These are phyloP conservation scores for Dasysyrphus tricinctus DNA, from an alignment of 2,888 invertebrate genomes.

Conservation along the genomic window DNA sequence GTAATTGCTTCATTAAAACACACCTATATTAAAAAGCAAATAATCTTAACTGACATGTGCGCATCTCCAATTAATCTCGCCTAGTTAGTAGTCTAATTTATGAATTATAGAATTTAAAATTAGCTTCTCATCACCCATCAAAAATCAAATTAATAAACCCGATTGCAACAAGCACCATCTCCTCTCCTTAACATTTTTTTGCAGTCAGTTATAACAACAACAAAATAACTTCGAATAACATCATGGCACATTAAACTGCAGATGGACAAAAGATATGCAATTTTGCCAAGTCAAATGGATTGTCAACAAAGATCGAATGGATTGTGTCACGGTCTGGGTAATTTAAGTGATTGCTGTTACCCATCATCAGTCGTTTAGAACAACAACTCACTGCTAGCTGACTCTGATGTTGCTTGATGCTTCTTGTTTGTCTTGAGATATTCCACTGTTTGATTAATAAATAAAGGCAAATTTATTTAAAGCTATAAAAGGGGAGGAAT, in stretches of 20 bases:
- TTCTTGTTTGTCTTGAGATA: not conserved
- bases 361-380: conserved; percentile 57
- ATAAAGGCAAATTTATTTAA: conserved; percentile 27
- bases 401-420: not conserved
- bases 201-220: not conserved
- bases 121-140: conserved; percentile 39
- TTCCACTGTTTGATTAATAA: conserved; percentile 46
- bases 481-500: not conserved
- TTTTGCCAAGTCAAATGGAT: conserved; percentile 66
- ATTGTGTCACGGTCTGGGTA: conserved; percentile 68
- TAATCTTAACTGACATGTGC: no score
- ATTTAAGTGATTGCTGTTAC: conserved; percentile 68
- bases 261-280: conserved; percentile 59
- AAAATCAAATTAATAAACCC: conserved; percentile 42
- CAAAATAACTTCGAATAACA: conserved; percentile 15
- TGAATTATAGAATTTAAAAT: conserved; percentile 21
- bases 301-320: conserved; percentile 63
- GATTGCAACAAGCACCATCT: conserved; percentile 39
- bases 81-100: not conserved
- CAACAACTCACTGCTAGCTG: conserved; percentile 31
- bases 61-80: not conserved
- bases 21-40: not conserved
- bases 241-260: conserved; percentile 69
- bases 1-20: no score
- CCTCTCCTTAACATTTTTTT: not conserved